phyloP scores from a whole-genome alignment of 1,140 invertebrate species.

The Papilio polyxenes region DNA sequence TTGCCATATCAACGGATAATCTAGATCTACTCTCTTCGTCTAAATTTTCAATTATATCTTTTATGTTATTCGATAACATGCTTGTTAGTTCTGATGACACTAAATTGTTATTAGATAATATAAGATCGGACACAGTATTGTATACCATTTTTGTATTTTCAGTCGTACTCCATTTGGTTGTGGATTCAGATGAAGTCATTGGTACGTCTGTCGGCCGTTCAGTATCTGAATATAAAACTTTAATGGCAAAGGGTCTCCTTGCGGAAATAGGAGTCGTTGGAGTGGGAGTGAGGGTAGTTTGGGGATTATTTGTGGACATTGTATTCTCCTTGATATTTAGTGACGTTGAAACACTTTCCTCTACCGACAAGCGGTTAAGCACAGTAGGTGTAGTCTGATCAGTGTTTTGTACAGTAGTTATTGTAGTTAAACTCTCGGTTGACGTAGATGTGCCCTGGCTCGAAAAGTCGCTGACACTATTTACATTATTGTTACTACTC shows the following conservation, averaged over 20 bases:
- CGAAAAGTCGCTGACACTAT: slow-evolving; percentile 65
- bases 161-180: slow-evolving; percentile 66
- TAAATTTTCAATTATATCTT: slow-evolving; percentile 73
- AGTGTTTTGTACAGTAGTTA: slow-evolving; percentile 79
- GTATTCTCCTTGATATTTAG: slow-evolving; percentile 61
- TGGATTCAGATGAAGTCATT: slow-evolving; percentile 65
- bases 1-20: slow-evolving; percentile 73
- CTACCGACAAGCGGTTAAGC: slow-evolving; percentile 73
- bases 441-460: slow-evolving; percentile 64
- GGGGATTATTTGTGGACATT: slow-evolving; percentile 62
- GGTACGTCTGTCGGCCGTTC: slow-evolving; percentile 68
- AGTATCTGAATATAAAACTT: slow-evolving; percentile 77
- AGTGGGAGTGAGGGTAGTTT: slow-evolving; percentile 57
- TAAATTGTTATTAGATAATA: slow-evolving; percentile 75
- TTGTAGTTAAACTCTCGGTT: slow-evolving; percentile 71
- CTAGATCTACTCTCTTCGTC: slow-evolving; percentile 70
- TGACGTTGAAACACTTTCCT: slow-evolving; percentile 69
- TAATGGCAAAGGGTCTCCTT: slow-evolving; percentile 77
- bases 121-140: slow-evolving; percentile 77
- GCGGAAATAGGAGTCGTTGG: slow-evolving; percentile 70
- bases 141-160: slow-evolving; percentile 75
- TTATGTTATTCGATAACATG: slow-evolving; percentile 78
- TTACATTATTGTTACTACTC: slow-evolving; percentile 78
- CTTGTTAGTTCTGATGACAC: slow-evolving; percentile 77
- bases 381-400: slow-evolving; percentile 72